A percentile compares a stretch with the other conserved stretches of the same genome.
Conservation (phyloP, 2,888 invertebrate genomes). For the Oxycera nigricornis region DNA sequence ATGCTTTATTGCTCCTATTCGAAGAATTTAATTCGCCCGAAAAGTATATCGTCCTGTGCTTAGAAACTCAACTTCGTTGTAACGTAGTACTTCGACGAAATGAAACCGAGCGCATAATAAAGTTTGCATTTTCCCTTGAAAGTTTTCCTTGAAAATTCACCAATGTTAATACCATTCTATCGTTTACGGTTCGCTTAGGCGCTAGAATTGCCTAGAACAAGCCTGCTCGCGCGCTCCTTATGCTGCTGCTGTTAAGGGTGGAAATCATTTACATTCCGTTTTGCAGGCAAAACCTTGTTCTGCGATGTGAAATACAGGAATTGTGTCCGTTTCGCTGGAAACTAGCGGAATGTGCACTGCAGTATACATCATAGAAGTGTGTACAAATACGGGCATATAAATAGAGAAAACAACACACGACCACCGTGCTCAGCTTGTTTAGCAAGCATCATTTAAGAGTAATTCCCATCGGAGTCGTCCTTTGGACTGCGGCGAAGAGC, state of each 20-base stretch:
- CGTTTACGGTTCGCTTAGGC: neutral
- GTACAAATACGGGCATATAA: neutral
- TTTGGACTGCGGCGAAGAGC: neutral
- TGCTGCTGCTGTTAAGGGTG: neutral
- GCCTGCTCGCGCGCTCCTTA: neutral
- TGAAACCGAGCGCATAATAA: constrained; percentile 17
- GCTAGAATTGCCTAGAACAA: neutral
- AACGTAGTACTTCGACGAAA: neutral
- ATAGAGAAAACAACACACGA: neutral
- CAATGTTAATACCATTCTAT: constrained; percentile 4
- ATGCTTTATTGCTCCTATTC: neutral
- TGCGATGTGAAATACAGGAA: neutral
- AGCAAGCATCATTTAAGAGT: neutral
- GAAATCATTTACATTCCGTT: neutral
- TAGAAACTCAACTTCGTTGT: neutral
- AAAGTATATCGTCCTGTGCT: neutral
- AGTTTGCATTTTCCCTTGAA: neutral
- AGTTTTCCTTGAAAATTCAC: neutral
- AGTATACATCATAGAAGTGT: neutral
- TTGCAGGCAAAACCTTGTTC: neutral
- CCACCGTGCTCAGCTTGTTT: neutral
- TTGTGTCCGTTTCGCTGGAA: neutral
- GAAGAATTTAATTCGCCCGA: constrained; percentile 12
- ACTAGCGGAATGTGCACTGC: neutral
- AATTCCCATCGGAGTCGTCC: constrained; percentile 18